Evolutionary conservation across 2,797 vertebrate species (phyloP).

Genomic region (Heterohyrax brucei): DNA sequence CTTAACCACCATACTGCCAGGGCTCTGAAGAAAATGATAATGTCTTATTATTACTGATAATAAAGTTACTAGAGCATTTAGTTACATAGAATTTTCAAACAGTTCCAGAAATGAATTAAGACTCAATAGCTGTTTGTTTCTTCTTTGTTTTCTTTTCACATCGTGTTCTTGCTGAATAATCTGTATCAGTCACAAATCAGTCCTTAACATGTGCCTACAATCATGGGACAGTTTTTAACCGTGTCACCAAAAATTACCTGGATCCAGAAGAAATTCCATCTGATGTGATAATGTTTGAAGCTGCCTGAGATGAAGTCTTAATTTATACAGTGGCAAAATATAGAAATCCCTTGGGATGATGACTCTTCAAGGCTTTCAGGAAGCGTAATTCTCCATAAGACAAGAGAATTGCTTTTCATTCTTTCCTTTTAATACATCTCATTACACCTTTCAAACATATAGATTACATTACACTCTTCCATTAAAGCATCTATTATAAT

Average conservation of each 20-base stretch:
- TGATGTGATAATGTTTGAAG: conserved; percentile 50
- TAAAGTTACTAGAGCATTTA: background rate
- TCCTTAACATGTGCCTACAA: conserved; percentile 26
- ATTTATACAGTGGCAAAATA: conserved; percentile 70
- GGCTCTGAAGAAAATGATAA: background rate
- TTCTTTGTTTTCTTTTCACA: background rate
- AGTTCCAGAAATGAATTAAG: background rate
- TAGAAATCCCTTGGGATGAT: conserved; percentile 68
- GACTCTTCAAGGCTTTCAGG: conserved; percentile 69
- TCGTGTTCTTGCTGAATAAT: conserved; percentile 31
- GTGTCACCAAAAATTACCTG: conserved; percentile 15
- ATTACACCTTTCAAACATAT: conserved; percentile 86
- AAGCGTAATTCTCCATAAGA: conserved; percentile 77
- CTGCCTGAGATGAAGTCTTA: conserved; percentile 21
- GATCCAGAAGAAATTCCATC: conserved; percentile 16
- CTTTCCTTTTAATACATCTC: conserved; percentile 79
- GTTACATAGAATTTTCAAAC: background rate
- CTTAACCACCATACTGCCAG: too few species aligned
- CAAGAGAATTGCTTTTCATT: conserved; percentile 67
- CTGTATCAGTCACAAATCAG: conserved; percentile 34
- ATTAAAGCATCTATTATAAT: conserved; percentile 84
- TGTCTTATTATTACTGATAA: background rate
- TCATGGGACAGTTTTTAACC: conserved; percentile 25
- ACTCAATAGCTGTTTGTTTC: background rate
- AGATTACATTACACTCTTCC: conserved; percentile 83